Conservation (phyloP, 2,113 vertebrate genomes). For the Siphamia tubifer region DNA sequence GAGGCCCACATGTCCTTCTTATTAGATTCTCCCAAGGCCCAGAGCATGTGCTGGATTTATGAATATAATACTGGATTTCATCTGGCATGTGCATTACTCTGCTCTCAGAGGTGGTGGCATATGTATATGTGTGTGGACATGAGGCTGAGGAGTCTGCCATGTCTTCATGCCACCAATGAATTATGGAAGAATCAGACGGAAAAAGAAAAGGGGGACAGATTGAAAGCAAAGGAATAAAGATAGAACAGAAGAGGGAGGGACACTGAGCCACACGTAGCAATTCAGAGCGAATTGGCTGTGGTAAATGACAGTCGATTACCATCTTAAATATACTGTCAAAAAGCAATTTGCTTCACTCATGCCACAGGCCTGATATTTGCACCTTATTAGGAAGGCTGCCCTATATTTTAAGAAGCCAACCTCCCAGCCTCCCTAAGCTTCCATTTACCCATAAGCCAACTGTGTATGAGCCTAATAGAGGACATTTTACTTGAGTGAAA, state of each 20-base stretch:
- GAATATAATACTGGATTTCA: constrained; percentile 2
- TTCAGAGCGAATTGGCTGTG: constrained; percentile 63
- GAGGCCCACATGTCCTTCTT: not conserved
- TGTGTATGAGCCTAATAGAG: not conserved
- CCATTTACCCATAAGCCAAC: constrained; percentile 34
- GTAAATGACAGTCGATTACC: constrained; percentile 78
- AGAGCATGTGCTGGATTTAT: not conserved
- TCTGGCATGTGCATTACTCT: not conserved
- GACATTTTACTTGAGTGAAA: not conserved
- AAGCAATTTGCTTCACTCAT: constrained; percentile 65
- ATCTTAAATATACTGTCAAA: constrained; percentile 79
- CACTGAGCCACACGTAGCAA: constrained; percentile 39
- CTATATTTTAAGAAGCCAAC: constrained; percentile 57
- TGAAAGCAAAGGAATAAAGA: constrained; percentile 28
- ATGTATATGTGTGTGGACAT: no score
- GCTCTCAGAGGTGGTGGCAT: not conserved
- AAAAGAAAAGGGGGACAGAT: constrained; percentile 35
- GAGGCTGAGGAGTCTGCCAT: not conserved
- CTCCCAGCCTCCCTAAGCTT: constrained; percentile 28
- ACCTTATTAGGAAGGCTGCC: constrained; percentile 60
- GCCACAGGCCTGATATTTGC: constrained; percentile 64
- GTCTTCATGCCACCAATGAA: constrained; percentile 16
- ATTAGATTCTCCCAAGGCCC: not conserved
- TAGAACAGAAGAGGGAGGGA: constrained; percentile 22
- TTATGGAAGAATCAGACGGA: constrained; percentile 20